Base-by-base conservation (phyloP, 1,140 invertebrate species). In the Cheumatopsyche charites region DNA sequence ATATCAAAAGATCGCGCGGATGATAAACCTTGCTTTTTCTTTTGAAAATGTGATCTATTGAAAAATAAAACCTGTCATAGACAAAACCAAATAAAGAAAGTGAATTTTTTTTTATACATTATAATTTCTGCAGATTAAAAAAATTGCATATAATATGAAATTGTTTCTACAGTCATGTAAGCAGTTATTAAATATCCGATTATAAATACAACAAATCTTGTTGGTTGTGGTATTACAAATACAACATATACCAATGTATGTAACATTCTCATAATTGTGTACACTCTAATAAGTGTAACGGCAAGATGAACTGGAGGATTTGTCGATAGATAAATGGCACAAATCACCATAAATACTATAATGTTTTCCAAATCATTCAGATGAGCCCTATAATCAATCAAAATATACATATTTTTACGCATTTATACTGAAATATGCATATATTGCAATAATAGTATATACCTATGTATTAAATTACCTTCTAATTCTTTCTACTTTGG, bases 291-390 rank as follows among this genome's bases (percentile, higher is more conserved):
- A 62, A 91, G 79, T 6, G 82, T 77, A 0, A 81, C 80, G 1
- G 90, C 90, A 52, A 83, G 78, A 7, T 71, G 73, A 0, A 78
- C 67, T 43, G 78, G 70, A 1, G 89, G 89, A 41, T 82, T 80
- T 0, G 86, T 88, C 0, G 82, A 71, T 2, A 87, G 78, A 74
- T 88, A 90, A 0, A 88, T 73, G 12, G 86, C 81, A 11, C 81
- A 84, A 1, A 70, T 67, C n/a, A 70, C 26, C 26, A 75, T 42
- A 26, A 75, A 75, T 3, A 41, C 45, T 2, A 86, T 78, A 43
- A 90, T 88, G 77, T 90, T 90, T 79, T 90, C 89, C 49, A 90
- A 70, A 77, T 90, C 89, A 76, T 90, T 90, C 67, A 86, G 77
- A 78, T 90, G 89, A 41, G 87, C 88, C 75, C 88, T 85, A 76